Conservation (phyloP, 1,140 invertebrate species). For the Neodiprion virginianus region DNA sequence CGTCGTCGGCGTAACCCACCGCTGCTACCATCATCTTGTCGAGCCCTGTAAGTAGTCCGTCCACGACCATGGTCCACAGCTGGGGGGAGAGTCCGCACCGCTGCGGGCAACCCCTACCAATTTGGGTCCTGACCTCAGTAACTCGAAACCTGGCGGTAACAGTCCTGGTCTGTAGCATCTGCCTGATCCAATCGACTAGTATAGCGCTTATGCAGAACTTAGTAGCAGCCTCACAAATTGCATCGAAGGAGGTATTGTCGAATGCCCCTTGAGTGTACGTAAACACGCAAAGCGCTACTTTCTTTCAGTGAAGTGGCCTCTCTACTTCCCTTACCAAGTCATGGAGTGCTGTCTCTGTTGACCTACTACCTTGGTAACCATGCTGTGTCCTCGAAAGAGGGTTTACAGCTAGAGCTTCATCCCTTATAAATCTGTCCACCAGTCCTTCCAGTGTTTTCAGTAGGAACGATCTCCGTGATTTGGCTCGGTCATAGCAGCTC, state of each 20-base stretch:
- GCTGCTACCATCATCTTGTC: not conserved
- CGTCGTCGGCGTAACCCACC: too few species aligned
- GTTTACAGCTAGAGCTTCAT: too few species aligned
- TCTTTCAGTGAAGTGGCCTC: not conserved
- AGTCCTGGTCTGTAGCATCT: conserved; percentile 10
- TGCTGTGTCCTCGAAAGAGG: not conserved
- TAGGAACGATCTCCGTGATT: too few species aligned
- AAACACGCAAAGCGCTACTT: conserved; percentile 13
- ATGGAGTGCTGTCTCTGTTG: too few species aligned
- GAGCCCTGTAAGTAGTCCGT: not conserved
- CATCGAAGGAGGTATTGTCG: conserved; percentile 19
- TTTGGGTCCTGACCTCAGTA: not conserved
- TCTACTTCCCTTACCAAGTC: not conserved
- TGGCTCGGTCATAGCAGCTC: too few species aligned
- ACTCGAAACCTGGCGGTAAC: conserved; percentile 8
- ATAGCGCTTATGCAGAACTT: conserved; percentile 6
- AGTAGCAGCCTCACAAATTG: conserved; percentile 4
- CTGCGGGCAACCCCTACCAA: conserved; percentile 2
- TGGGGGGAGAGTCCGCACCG: not conserved
- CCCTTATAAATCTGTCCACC: too few species aligned
- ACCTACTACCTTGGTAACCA: not conserved
- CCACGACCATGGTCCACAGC: not conserved
- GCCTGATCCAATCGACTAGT: conserved; percentile 15
- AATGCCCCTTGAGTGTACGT: conserved; percentile 16
- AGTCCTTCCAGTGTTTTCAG: too few species aligned